phyloP scores from a whole-genome alignment of 2,888 invertebrate genomes.

The Brachylomia viminalis region DNA sequence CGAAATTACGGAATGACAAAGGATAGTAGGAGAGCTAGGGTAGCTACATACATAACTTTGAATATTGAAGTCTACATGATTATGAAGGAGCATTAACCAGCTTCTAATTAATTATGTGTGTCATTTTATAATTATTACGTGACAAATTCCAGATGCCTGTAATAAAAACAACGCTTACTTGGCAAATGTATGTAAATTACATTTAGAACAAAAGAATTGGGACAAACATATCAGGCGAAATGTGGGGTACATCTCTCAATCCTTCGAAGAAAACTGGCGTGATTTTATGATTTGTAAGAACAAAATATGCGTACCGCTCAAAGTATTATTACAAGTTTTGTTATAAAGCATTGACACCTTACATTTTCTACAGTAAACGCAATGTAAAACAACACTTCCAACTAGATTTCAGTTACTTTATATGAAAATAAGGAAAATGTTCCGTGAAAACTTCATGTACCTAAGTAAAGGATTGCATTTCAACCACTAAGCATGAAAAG shows the following conservation, averaged over 20 bases:
- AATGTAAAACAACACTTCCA: background rate
- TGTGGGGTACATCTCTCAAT: background rate
- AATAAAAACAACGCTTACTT: background rate
- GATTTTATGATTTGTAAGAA: background rate
- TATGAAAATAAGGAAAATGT: conserved; percentile 5
- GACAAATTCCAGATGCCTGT: background rate
- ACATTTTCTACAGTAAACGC: background rate
- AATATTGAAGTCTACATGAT: background rate
- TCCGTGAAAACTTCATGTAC: conserved; percentile 6
- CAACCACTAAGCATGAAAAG: conserved; percentile 35
- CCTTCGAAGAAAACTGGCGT: background rate
- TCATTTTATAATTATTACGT: background rate
- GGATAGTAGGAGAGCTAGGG: conserved; percentile 3
- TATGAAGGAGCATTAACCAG: background rate
- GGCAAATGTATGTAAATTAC: background rate
- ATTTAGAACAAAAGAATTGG: background rate
- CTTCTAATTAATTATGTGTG: background rate
- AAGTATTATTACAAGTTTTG: background rate
- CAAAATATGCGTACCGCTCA: background rate
- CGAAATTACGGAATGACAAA: conserved; percentile 27
- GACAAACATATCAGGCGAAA: background rate
- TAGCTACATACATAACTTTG: background rate
- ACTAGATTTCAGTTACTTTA: background rate
- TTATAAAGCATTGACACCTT: background rate
- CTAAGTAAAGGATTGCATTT: conserved; percentile 35